Base-by-base conservation (phyloP, 2,113 vertebrate genomes). In the Actinemys pallida region DNA sequence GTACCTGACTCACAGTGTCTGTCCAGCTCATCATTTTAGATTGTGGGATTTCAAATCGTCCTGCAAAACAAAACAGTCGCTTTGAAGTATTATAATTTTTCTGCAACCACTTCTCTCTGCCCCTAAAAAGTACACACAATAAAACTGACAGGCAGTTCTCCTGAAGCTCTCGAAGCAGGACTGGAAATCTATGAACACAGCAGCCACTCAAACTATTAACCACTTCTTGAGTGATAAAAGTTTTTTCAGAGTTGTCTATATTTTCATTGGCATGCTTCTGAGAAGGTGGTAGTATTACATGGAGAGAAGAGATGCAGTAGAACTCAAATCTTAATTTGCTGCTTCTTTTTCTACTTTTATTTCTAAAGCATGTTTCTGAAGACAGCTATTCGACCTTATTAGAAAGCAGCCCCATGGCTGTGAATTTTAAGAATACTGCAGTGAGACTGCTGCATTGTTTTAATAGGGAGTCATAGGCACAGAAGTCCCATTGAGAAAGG, bases 181-280 rank as follows among this genome's bases (percentile, higher is more conserved):
- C 65, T 22, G 19, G 35, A 22, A 42, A 45, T 72, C 92, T 75
- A 1, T 4, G 31, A 39, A 52, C 31, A 6, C 1, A 20, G 3
- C 57, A 11, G 65, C 31, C n/a, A 47, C 84, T 49, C 29, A 1
- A n/a, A 79, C 49, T 49, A 81, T 78, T 65, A 10, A 76, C 52
- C 14, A 0, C 81, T 35, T 80, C 1, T 2, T 56, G 83, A 27
- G 39, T 29, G 57, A 20, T 8, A 8, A 20, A 5, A 52, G 50
- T 39, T 53, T 57, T 83, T 10, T 72, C 0, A 0, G n/a, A 1
- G 0, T 10, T 2, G 31, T 20, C 69, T 93, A 19, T 79, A 3
- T 8, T 54, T 12, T 49, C 45, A 9, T 16, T 3, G 0, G 1
- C 0, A 1, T 86, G 53, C 31, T 88, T 29, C 89, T 27, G 45